Percentiles rank a stretch among this genome's conserved stretches.
Evolutionary conservation across 2,888 invertebrate species (phyloP).

Genomic region (Apodemia zela): DNA sequence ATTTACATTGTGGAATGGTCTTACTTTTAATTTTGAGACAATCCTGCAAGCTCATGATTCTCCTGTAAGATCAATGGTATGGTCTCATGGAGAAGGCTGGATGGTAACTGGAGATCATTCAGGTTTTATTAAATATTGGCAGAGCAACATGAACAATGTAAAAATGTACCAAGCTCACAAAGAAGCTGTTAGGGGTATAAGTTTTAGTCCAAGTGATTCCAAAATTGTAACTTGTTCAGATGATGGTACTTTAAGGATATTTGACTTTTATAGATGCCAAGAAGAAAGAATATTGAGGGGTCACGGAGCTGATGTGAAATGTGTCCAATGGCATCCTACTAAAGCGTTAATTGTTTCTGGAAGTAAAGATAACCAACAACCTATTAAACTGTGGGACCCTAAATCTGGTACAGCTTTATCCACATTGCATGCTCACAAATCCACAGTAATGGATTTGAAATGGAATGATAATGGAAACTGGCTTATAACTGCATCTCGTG

Average conservation of each 20-base stretch:
- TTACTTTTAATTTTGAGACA: conserved; percentile 99
- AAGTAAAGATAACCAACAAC: conserved; percentile 99
- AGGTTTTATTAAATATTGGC: conserved; percentile 99
- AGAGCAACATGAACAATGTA: conserved; percentile 99
- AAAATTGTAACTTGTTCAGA: conserved; percentile 99
- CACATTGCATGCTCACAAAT: conserved; percentile 99
- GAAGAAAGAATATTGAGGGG: conserved; percentile 97
- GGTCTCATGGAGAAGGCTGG: conserved; percentile 99
- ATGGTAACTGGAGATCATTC: conserved; percentile 99
- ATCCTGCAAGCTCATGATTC: conserved; percentile 99
- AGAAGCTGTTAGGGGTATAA: conserved; percentile 99
- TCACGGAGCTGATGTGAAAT: conserved; percentile 99
- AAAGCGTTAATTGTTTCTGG: conserved; percentile 98
- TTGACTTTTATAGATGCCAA: conserved; percentile 98
- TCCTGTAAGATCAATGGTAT: conserved; percentile 99
- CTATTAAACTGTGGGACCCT: conserved; percentile 99
- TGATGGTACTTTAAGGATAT: conserved; percentile 98
- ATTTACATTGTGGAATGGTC: conserved; percentile 99
- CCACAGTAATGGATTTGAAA: conserved; percentile 99
- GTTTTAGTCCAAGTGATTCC: conserved; percentile 99
- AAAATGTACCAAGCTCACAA: conserved; percentile 99
- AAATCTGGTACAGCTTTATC: conserved; percentile 96
- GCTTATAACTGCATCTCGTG: conserved; percentile 98
- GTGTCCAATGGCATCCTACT: conserved; percentile 99
- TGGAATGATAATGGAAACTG: conserved; percentile 99